Conservation (phyloP, 1,140 invertebrate species). For the Sycophaga agraensis region DNA sequence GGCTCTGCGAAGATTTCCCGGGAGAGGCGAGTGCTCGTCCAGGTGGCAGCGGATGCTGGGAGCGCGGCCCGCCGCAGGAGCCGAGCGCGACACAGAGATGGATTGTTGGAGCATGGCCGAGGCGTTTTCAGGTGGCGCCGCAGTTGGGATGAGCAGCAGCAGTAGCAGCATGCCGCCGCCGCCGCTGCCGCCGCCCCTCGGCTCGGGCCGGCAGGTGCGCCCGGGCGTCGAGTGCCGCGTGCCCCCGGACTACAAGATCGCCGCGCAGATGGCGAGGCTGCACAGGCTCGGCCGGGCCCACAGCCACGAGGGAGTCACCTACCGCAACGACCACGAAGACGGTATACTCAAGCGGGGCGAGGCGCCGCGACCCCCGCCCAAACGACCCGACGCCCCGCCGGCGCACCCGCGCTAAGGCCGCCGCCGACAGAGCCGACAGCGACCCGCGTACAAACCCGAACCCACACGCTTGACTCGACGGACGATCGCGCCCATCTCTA, state of each 20-base stretch:
- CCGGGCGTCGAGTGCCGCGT: slow-evolving; percentile 55
- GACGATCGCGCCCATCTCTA: not conserved
- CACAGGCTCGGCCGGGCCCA: slow-evolving; percentile 79
- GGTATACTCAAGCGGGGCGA: slow-evolving; percentile 61
- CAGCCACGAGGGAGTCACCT: slow-evolving; percentile 81
- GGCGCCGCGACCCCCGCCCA: not conserved
- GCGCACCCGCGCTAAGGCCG: too few species aligned
- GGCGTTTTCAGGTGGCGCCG: slow-evolving; percentile 56
- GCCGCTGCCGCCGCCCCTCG: slow-evolving; percentile 42
- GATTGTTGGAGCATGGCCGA: too few species aligned
- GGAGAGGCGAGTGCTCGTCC: too few species aligned
- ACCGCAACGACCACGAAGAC: slow-evolving; percentile 65
- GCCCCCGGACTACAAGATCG: slow-evolving; percentile 74
- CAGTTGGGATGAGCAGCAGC: slow-evolving; percentile 41
- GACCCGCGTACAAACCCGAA: not conserved
- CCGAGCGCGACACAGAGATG: too few species aligned
- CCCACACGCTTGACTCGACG: slow-evolving; percentile 2
- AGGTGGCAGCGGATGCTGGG: too few species aligned
- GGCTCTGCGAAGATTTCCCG: too few species aligned
- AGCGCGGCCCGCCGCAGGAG: too few species aligned
- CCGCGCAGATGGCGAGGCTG: slow-evolving; percentile 76
- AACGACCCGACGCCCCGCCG: not conserved
- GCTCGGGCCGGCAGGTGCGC: slow-evolving; percentile 36
- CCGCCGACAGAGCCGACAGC: not conserved
- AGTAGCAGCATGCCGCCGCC: slow-evolving; percentile 48